Evolutionary conservation across 2,888 invertebrate genomes (phyloP).

Genomic region (Hypercompe scribonia): DNA sequence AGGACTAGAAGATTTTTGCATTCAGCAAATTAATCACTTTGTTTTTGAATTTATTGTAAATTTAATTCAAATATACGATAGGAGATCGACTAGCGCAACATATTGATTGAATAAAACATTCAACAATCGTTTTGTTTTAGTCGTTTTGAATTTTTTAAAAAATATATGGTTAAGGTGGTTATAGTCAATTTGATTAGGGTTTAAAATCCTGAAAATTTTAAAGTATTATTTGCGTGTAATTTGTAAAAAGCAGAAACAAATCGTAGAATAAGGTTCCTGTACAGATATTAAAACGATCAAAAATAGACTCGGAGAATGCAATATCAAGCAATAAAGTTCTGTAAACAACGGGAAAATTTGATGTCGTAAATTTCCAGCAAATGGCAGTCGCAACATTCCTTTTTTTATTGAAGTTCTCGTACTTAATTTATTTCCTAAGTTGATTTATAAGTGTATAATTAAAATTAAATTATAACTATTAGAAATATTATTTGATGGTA

Average conservation of each 20-base stretch:
- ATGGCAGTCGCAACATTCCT: no score
- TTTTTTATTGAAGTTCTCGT: background rate
- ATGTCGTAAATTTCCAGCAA: no score
- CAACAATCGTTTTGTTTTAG: no score
- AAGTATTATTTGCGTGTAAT: background rate
- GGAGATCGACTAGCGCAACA: background rate
- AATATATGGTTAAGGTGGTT: no score
- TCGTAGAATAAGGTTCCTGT: no score
- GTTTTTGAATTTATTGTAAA: background rate
- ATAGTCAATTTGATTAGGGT: no score
- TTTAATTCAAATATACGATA: background rate
- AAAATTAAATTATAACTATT: background rate
- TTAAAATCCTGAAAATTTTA: background rate
- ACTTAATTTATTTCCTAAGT: background rate
- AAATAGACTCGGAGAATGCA: no score
- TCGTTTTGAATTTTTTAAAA: no score
- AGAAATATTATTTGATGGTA: background rate
- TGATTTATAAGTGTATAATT: background rate
- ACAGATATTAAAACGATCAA: no score
- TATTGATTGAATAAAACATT: background rate
- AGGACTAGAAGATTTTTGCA: background rate
- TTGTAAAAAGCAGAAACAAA: no score
- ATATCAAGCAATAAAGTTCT: background rate
- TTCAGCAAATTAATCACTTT: background rate
- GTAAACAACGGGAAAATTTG: background rate